Base-by-base conservation (phyloP, 2,797 vertebrate species). In the Sebastes miniatus region DNA sequence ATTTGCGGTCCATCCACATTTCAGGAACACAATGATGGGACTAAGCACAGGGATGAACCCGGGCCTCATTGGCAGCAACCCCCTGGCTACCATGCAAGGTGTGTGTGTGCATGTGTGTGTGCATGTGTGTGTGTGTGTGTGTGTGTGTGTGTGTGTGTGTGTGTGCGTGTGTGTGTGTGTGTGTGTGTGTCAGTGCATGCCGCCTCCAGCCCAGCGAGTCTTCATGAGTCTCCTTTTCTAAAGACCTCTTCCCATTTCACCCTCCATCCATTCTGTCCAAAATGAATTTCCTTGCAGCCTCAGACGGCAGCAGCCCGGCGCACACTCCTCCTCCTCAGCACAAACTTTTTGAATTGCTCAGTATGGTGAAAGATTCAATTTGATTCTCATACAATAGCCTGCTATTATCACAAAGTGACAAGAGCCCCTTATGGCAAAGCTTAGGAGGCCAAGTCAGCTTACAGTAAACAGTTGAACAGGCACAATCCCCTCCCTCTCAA, bases 81-180 rank as follows among this genome's bases (percentile, higher is more conserved):
- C 97, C 84, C 93, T 98, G 96, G 97, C 97, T 91, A 97, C 97
- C 91, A 98, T 98, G 94, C 97, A 98, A 98, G 97, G 93, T 94
- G 80, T 85, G 88, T 87, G 89, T 71, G 74, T 34, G 32, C 3
- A 3, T 34, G 31, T 32, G 32, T 31, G n/a, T n/a, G n/a, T n/a
- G n/a, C n/a, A n/a, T 29, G 29, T 29, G 27, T 31, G 31, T 31
- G 31, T 31, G 31, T 31, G 31, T 32, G 8, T 32, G 31, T 27
- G 25, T 5, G 4, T 27, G 27, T 6, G 27, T 6, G 5, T 29
- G 29, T 29, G 29, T 29, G 29, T 32, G 31, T 32, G 31, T 32
- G 31, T 31, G 31, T 32, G 10, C 11, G 32, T 11, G 66, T 43
- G 57, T 69, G 56, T 64, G 64, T 36, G 50, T n/a, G 47, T 52